Conservation (phyloP, 1,140 invertebrate species). For the Trichonephila inaurata region DNA sequence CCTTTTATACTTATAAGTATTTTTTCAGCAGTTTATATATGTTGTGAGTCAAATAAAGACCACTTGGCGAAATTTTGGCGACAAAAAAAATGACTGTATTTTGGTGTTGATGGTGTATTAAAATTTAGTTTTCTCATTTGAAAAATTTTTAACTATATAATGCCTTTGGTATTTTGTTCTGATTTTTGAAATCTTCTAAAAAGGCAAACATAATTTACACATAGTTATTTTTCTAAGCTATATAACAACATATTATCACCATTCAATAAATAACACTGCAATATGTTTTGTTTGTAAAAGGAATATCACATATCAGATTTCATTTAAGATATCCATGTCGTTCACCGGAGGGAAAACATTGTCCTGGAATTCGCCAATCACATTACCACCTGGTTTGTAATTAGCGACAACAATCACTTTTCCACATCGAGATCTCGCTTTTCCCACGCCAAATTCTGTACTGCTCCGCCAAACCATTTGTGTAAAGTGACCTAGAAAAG, state of each 20-base stretch:
- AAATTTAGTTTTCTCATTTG: no score
- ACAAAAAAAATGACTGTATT: no score
- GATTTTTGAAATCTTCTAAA: no score
- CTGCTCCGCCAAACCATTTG: constrained; percentile 78
- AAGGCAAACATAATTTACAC: no score
- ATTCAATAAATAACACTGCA: neutral
- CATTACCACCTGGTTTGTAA: constrained; percentile 78
- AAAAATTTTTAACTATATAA: no score
- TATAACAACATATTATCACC: neutral
- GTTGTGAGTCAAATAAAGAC: no score
- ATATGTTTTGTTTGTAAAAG: neutral
- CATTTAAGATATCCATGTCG: constrained; percentile 64
- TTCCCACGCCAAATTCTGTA: constrained; percentile 78
- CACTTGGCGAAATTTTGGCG: no score
- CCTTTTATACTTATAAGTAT: no score
- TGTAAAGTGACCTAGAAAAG: constrained; percentile 77
- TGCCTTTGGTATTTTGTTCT: no score
- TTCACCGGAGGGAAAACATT: constrained; percentile 78
- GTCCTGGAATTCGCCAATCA: constrained; percentile 77
- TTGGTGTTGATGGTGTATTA: no score
- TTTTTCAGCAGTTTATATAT: no score
- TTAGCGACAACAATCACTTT: constrained; percentile 78
- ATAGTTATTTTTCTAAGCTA: no score
- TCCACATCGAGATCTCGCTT: constrained; percentile 77
- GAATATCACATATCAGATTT: constrained; percentile 46